Evolutionary conservation across 2,113 vertebrate species (phyloP).

Genomic region (Notothenia rossii): DNA sequence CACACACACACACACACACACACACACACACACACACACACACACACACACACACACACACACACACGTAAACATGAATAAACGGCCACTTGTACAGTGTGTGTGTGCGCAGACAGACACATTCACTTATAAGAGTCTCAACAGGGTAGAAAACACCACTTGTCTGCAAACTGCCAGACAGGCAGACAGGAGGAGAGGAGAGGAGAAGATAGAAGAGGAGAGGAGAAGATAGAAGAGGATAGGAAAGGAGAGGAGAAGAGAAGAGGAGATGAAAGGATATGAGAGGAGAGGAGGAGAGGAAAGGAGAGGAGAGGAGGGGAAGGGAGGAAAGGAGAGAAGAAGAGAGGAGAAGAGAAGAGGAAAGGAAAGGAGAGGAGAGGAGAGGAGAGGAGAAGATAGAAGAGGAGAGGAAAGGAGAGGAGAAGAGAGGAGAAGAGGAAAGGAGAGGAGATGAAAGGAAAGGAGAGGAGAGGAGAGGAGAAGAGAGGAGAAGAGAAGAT

Average conservation of each 20-base stretch:
- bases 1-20: not conserved
- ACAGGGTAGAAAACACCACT: conserved; percentile 63
- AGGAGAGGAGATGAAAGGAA: not conserved
- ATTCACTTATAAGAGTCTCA: conserved; percentile 59
- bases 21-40: conserved; percentile 12
- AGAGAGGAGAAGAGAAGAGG: conserved; percentile 22
- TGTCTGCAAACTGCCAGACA: conserved; percentile 74
- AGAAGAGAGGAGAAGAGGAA: too few species aligned
- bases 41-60: conserved; percentile 22
- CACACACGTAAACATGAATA: conserved; percentile 47
- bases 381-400: not conserved
- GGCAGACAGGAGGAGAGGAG: conserved; percentile 62
- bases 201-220: conserved; percentile 32
- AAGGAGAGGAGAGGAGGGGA: not conserved
- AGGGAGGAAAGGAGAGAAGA: not conserved
- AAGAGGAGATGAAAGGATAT: not conserved
- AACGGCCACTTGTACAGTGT: conserved; percentile 56
- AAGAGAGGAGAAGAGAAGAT: not conserved
- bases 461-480: conserved; percentile 28
- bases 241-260: not conserved
- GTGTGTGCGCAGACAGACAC: conserved; percentile 37
- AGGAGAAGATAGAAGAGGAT: not conserved
- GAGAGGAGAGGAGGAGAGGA: not conserved
- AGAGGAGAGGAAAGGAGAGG: not conserved
- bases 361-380: not conserved